Conservation (phyloP, 2,888 invertebrate genomes). For the Monochamus alternatus region DNA sequence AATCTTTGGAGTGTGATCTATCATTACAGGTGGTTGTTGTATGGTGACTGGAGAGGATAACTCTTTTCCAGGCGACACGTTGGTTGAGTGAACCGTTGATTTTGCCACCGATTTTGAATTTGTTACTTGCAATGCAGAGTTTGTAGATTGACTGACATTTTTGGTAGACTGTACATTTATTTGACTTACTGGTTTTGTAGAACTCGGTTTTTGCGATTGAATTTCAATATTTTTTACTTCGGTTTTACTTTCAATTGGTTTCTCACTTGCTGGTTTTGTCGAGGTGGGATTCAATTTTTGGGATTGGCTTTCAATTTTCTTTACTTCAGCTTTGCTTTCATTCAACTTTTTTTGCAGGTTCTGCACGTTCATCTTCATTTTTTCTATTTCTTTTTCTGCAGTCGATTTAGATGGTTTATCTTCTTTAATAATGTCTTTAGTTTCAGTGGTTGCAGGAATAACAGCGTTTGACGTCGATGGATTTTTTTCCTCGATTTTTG, state of each 20-base stretch:
- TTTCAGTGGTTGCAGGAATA: not conserved
- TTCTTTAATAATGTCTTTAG: conserved; percentile 7
- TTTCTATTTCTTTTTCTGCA: conserved; percentile 33
- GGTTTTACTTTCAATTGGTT: conserved; percentile 30
- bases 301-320: conserved; percentile 16
- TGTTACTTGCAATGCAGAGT: not conserved
- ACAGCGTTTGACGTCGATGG: conserved; percentile 47
- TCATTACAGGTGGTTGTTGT: conserved; percentile 4
- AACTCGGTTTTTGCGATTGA: not conserved
- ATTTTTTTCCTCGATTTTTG: conserved; percentile 31
- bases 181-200: not conserved
- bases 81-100: conserved; percentile 23
- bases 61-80: not conserved
- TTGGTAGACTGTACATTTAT: not conserved
- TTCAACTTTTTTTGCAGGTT: conserved; percentile 37
- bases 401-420: conserved; percentile 9
- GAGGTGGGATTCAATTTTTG: not conserved
- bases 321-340: conserved; percentile 20
- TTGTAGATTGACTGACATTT: conserved; percentile 17
- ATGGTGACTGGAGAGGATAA: not conserved
- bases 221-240: conserved; percentile 20
- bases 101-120: not conserved
- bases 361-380: conserved; percentile 40
- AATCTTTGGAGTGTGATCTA: conserved; percentile 58
- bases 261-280: conserved; percentile 35